A percentile compares a stretch with the other conserved stretches of the same genome.
phyloP scores from a whole-genome alignment of 2,113 vertebrate genomes.

The Pseudopipra pipra region DNA sequence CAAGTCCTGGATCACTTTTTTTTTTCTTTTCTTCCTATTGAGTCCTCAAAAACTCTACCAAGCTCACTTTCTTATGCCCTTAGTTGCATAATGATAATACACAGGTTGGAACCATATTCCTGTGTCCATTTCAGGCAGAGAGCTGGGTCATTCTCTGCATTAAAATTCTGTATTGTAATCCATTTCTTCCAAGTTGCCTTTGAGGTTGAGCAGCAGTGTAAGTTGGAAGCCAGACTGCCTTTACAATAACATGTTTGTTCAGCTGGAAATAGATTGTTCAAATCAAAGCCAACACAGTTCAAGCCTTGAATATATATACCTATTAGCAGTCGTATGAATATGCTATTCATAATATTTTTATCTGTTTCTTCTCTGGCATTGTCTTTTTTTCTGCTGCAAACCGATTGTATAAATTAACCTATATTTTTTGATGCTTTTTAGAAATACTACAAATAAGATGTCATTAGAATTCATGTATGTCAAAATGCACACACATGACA shows the following conservation, averaged over 20 bases:
- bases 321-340: background rate
- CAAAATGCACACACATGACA: background rate
- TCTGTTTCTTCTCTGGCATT: background rate
- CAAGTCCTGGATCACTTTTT: background rate
- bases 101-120: background rate
- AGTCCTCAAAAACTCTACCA: background rate
- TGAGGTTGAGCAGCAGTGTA: background rate
- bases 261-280: background rate
- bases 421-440: background rate
- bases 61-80: background rate
- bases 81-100: background rate
- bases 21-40: background rate
- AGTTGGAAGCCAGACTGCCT: background rate
- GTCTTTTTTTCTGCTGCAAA: background rate
- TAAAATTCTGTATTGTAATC: background rate
- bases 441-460: background rate
- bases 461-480: background rate
- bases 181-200: background rate
- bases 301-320: background rate
- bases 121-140: background rate
- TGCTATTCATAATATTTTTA: background rate
- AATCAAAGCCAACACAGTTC: background rate
- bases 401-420: background rate
- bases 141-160: background rate
- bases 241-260: background rate